Conservation (phyloP, 2,113 vertebrate genomes). For the Sphyrna mokarran region DNA sequence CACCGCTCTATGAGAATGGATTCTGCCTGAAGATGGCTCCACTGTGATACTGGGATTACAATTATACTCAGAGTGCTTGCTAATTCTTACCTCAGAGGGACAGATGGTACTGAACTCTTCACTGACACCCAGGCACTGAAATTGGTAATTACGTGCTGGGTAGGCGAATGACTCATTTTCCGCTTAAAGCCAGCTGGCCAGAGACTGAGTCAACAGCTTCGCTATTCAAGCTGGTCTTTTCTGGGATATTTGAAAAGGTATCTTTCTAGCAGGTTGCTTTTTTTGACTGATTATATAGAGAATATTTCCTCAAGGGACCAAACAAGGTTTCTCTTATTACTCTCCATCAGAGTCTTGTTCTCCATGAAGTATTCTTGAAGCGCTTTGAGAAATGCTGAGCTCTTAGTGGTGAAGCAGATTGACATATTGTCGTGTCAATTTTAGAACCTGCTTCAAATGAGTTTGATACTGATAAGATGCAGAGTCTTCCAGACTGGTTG, state of each 20-base stretch:
- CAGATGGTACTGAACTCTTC: conserved; percentile 1
- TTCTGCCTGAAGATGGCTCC: conserved; percentile 7
- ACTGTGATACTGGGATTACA: not conserved
- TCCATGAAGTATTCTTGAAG: not conserved
- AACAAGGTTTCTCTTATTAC: not conserved
- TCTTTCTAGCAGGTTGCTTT: not conserved
- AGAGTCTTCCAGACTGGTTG: not conserved
- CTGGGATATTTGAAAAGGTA: not conserved
- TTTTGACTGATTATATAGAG: not conserved
- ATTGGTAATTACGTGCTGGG: not conserved
- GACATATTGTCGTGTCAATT: not conserved
- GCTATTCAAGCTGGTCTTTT: conserved; percentile 12
- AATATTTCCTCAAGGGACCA: not conserved
- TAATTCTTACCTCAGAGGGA: not conserved
- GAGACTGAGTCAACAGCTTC: not conserved
- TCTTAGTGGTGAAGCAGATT: not conserved
- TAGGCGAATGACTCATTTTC: conserved; percentile 9
- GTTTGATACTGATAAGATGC: not conserved
- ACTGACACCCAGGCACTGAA: not conserved
- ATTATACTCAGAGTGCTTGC: not conserved
- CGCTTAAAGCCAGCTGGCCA: conserved; percentile 22
- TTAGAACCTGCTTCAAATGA: not conserved
- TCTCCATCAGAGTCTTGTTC: not conserved
- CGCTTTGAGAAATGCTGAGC: not conserved
- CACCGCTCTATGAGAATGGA: not conserved